Percentiles rank a stretch among this genome's conserved stretches.
These are phyloP conservation scores for Pseudolycoriella hygida DNA, from an alignment of 2,888 invertebrate genomes.

Conservation along the genomic window DNA sequence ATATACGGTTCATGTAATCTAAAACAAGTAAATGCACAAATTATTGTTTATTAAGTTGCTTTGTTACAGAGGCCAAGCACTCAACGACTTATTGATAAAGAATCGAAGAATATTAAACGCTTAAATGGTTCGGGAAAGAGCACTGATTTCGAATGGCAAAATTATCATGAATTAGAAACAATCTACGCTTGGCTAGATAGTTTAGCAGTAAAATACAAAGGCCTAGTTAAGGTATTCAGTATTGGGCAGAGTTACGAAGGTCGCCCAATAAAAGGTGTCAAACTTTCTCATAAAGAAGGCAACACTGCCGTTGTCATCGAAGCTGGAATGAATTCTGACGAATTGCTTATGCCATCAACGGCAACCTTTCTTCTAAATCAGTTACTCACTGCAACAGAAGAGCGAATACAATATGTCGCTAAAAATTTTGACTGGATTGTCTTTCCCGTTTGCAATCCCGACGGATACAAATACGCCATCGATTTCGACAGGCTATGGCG, in stretches of 20 bases:
- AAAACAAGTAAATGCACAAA: too few relatives aligned
- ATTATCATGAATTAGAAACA: slow-evolving; percentile 26
- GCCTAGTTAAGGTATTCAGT: slow-evolving; percentile 24
- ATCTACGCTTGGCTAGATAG: slow-evolving; percentile 25
- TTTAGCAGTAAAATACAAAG: slow-evolving; percentile 16
- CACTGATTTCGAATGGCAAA: slow-evolving; percentile 23
- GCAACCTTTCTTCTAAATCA: slow-evolving; percentile 24
- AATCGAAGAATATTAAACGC: slow-evolving; percentile 18
- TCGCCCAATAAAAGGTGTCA: slow-evolving; percentile 28
- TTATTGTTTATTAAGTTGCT: too few relatives aligned
- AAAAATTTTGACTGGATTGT: slow-evolving; percentile 48
- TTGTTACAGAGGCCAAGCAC: slow-evolving; percentile 16
- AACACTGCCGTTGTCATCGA: slow-evolving; percentile 35
- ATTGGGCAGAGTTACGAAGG: slow-evolving; percentile 35
- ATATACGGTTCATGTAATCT: too few relatives aligned
- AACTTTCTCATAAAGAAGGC: slow-evolving; percentile 17
- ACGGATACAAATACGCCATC: slow-evolving; percentile 38
- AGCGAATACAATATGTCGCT: slow-evolving; percentile 21
- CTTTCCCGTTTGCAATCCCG: too few relatives aligned
- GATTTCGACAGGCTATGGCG: slow-evolving; percentile 61
- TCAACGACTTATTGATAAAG: slow-evolving; percentile 13
- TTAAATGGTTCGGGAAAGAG: slow-evolving; percentile 20
- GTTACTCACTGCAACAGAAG: slow-evolving; percentile 24
- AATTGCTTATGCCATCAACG: slow-evolving; percentile 31
- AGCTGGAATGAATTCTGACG: slow-evolving; percentile 29